phyloP scores from a whole-genome alignment of 30 jellyfish, hydroid and myxozoan genomes.

The Calvadosia cruxmelitensis region DNA sequence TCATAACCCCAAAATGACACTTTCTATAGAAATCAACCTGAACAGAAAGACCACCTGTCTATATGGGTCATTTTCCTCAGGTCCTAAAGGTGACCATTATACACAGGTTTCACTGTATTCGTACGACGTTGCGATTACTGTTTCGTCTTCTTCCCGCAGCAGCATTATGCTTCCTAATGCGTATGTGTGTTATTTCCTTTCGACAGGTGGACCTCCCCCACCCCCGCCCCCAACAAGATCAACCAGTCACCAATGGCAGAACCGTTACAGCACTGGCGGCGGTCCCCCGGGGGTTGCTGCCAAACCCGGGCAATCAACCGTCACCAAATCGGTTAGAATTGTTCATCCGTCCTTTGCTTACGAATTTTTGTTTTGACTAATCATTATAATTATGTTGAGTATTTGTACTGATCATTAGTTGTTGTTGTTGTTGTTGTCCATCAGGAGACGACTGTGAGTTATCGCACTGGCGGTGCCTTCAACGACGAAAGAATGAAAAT shows the following conservation, averaged over 20 bases:
- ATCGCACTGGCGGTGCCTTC: neutral
- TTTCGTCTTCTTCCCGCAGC: too few species aligned
- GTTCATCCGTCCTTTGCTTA: neutral
- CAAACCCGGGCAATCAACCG: neutral
- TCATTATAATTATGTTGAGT: neutral
- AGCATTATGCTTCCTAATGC: too few species aligned
- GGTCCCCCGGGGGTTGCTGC: neutral
- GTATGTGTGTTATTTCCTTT: neutral
- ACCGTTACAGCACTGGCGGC: constrained; percentile 5
- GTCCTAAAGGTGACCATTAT: too few species aligned
- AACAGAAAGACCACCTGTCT: too few species aligned
- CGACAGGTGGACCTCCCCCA: constrained; percentile 52
- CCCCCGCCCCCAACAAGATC: constrained; percentile 98
- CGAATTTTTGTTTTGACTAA: too few species aligned
- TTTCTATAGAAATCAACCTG: too few species aligned
- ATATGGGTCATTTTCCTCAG: too few species aligned
- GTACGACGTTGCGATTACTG: too few species aligned
- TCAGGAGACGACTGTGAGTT: neutral
- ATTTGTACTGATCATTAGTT: neutral
- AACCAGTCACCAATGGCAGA: constrained; percentile 72
- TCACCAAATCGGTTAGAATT: neutral
- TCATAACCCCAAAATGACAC: too few species aligned
- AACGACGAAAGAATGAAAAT: neutral
- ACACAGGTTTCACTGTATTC: too few species aligned
- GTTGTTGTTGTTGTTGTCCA: too few species aligned